A percentile compares a stretch with the other conserved stretches of the same genome.
Evolutionary conservation across 2,888 invertebrate genomes (phyloP).

Genomic region (Cephus runcator): DNA sequence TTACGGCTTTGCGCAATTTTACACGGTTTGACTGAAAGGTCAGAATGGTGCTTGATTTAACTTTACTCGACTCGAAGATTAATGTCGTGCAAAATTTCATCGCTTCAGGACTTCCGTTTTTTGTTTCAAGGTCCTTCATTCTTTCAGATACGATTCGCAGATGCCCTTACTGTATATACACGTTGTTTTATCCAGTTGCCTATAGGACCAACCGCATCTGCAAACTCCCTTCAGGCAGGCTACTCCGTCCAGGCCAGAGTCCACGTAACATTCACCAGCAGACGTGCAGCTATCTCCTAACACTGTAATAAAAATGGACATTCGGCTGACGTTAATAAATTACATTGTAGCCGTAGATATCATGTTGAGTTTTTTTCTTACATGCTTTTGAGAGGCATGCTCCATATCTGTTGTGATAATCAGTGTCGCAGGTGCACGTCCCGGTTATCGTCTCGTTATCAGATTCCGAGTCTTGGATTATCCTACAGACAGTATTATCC

Average conservation of each 20-base stretch:
- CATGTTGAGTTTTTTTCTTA: background rate
- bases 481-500: conserved; percentile 25
- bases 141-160: background rate
- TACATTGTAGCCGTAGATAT: background rate
- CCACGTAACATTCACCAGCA: conserved; percentile 44
- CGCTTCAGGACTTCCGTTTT: background rate
- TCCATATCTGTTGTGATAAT: conserved; percentile 19
- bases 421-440: conserved; percentile 27
- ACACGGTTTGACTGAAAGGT: background rate
- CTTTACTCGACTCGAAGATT: background rate
- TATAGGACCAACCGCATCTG: conserved; percentile 31
- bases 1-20: background rate
- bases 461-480: background rate
- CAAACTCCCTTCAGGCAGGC: conserved; percentile 32
- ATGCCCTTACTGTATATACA: conserved; percentile 7
- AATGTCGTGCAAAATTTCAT: background rate
- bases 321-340: background rate
- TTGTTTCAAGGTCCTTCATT: background rate
- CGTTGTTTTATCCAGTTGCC: conserved; percentile 2
- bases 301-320: background rate
- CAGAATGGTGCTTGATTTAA: background rate
- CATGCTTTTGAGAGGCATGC: background rate
- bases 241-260: conserved; percentile 22
- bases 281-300: background rate
- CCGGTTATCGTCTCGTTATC: background rate